Base-by-base conservation (phyloP, 2,113 vertebrate genomes). In the Kryptolebias marmoratus region DNA sequence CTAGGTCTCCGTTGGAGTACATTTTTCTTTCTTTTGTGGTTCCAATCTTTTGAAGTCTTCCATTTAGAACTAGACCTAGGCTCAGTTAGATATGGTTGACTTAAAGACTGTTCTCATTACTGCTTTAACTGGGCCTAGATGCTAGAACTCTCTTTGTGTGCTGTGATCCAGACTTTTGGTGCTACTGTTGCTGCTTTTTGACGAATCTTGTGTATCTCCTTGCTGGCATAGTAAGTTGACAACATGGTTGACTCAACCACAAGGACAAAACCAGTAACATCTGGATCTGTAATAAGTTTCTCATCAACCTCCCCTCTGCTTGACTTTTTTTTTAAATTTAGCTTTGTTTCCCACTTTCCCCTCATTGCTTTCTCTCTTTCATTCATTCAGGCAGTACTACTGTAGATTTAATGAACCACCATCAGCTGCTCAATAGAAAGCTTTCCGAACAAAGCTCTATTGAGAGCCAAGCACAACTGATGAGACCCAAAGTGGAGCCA, bases 91-190 rank as follows among this genome's bases (percentile, higher is more conserved):
- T 45, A 48, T 5, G 53, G 72, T 64, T 85, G 67, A 61, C 11
- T 52, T 64, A 49, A 79, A 84, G 14, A 73, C 68, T 63, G 66
- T 39, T 71, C 28, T 16, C 42, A 64, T 74, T 84, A 49, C 75
- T 78, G 54, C 83, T 67, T 65, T 76, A 87, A 87, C 87, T 84
- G 88, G 76, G 86, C 82, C 87, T 89, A 89, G 88, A 72, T 60
- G 76, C 87, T 88, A 87, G 84, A 83, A 75, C 28, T 77, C 66
- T 56, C 68, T 56, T 68, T 81, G 66, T 83, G 76, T 85, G 72
- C 57, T 69, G 71, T 89, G 81, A 75, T 60, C 69, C 61, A 58
- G 61, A 75, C 66, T 81, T 72, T 22, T 74, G 67, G 75, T 67
- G 28, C 44, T 63, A 16, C 58, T 75, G 44, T 68, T 73, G 56